Base-by-base conservation (phyloP, 2,797 vertebrate genomes). In the Ctenopoma kingsleyae region DNA sequence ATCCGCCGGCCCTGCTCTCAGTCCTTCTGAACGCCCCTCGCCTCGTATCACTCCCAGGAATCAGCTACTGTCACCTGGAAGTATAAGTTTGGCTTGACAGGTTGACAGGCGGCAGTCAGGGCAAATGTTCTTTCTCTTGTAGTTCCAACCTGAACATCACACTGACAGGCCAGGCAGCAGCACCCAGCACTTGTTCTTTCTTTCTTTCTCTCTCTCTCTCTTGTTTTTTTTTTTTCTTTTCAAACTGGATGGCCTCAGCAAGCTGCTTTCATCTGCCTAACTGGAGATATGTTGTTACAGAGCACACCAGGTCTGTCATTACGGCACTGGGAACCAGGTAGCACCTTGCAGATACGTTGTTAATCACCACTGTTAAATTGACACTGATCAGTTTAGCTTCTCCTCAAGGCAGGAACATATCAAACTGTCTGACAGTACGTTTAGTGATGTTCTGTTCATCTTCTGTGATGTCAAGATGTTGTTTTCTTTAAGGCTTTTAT, bases 81-180 rank as follows among this genome's bases (percentile, higher is more conserved):
- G 67, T 80, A 76, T 63, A 71, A 76, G 76, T 80, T 55, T 71
- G 68, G 49, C 62, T 68, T 82, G 89, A 87, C 83, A 74, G 77
- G 70, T 82, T 86, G 85, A 87, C 89, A 84, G 76, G 41, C 56
- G 40, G 75, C 77, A 81, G 71, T 76, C 84, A 35, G 65, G 78
- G 53, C 36, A 3, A 70, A 67, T 79, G 82, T 85, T 86, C 67
- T 8, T 52, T 57, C 71, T 67, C 52, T 74, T 67, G 70, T 70
- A 73, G 36, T 58, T 67, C 67, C 70, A 64, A 58, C 62, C 67
- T 67, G 22, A 63, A 70, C 78, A 76, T 76, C 47, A 67, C 71
- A 36, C 25, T 75, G 80, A 85, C 81, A 73, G 85, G 50, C 44
- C 62, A 52, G 80, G 50, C 74, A 69, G 69, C 74, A 58, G 46